Evolutionary conservation across 1,140 invertebrate species (phyloP).

Genomic region (Magallana ariakensis): DNA sequence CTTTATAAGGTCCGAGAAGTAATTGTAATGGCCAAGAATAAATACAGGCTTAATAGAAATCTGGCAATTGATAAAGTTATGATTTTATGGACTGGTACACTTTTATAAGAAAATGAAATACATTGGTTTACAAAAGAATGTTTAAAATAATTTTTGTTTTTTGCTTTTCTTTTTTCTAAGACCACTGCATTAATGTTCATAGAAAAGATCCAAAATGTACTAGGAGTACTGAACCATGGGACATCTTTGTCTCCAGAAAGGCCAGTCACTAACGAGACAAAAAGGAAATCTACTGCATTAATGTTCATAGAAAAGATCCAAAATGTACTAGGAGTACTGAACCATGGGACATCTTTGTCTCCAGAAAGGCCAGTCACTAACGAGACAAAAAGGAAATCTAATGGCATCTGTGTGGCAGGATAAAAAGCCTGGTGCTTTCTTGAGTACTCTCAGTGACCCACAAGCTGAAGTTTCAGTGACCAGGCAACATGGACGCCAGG

Average conservation of each 20-base stretch:
- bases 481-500: not conserved
- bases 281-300: no score
- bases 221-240: no score
- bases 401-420: conserved; percentile 49
- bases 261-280: not conserved
- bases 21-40: conserved; percentile 46
- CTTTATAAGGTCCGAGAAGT: conserved; percentile 61
- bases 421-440: conserved; percentile 46
- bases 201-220: no score
- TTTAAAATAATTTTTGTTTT: no score
- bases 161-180: no score
- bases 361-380: not conserved
- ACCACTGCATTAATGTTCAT: no score
- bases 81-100: conserved; percentile 78
- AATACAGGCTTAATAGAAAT: conserved; percentile 46
- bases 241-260: not conserved
- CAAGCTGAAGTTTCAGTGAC: not conserved
- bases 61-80: conserved; percentile 78
- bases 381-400: conserved; percentile 13
- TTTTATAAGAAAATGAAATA: no score
- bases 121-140: no score
- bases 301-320: no score
- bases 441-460: conserved; percentile 42
- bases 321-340: no score
- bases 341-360: conserved; percentile 62